Evolutionary conservation across 2,113 vertebrate species (phyloP).

Genomic region (Sclerurus mexicanus): DNA sequence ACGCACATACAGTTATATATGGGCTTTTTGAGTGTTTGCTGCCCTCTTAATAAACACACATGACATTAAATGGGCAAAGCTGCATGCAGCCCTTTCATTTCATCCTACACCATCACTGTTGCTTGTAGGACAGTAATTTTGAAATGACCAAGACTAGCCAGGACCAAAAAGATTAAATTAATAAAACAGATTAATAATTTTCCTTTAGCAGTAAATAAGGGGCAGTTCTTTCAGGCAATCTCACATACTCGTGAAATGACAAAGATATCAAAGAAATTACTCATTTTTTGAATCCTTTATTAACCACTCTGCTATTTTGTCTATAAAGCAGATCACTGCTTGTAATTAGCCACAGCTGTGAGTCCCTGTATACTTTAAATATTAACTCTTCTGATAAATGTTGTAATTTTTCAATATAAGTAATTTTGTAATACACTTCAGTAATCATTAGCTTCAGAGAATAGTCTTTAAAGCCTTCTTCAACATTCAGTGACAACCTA

Average conservation of each 20-base stretch:
- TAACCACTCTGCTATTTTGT: background rate
- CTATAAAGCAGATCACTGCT: background rate
- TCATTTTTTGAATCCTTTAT: background rate
- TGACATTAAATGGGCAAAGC: background rate
- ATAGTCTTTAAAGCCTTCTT: background rate
- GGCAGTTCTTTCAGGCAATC: background rate
- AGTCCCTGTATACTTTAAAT: background rate
- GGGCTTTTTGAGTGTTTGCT: background rate
- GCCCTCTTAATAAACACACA: background rate
- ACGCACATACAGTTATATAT: background rate
- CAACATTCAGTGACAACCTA: background rate
- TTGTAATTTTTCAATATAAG: background rate
- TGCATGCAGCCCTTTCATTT: background rate
- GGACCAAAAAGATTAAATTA: background rate
- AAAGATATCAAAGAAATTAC: background rate
- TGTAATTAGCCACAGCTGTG: background rate
- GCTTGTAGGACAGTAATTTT: background rate
- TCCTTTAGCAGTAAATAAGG: background rate
- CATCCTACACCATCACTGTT: background rate
- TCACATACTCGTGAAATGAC: background rate
- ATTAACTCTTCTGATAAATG: background rate
- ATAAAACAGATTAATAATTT: background rate
- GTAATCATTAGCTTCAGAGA: background rate
- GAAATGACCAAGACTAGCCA: background rate
- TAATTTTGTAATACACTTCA: background rate